Evolutionary conservation across 2,888 invertebrate genomes (phyloP).

Genomic region (Odontomyia ornata): DNA sequence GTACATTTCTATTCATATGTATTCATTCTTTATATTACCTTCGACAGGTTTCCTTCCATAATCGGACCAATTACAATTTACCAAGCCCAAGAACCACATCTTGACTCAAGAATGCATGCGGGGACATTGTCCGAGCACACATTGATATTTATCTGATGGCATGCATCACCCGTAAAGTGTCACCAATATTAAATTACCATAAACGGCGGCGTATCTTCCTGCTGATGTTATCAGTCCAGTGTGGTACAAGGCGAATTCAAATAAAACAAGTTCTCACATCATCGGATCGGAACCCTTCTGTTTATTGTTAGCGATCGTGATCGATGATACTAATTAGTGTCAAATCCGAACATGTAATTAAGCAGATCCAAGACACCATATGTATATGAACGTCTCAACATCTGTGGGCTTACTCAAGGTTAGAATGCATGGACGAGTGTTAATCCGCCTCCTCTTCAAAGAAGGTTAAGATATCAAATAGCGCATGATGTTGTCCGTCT

Average conservation of each 20-base stretch:
- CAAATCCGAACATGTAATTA: slow-evolving; percentile 30
- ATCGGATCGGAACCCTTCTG: slow-evolving; percentile 1
- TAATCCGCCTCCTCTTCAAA: neutral
- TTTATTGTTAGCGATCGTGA: neutral
- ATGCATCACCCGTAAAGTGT: slow-evolving; percentile 29
- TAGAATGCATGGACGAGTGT: neutral
- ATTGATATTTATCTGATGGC: slow-evolving; percentile 15
- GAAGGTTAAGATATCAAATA: slow-evolving; percentile 28
- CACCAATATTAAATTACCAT: slow-evolving; percentile 37
- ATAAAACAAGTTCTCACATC: slow-evolving; percentile 32
- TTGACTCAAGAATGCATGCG: neutral
- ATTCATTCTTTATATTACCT: neutral
- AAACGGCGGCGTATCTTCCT: neutral
- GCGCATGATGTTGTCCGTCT: neutral
- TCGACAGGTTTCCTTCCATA: slow-evolving; percentile 26
- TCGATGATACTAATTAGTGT: slow-evolving; percentile 36
- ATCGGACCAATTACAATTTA: slow-evolving; percentile 18
- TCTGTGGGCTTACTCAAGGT: no score
- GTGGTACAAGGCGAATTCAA: no score
- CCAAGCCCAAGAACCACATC: neutral
- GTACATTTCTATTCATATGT: neutral
- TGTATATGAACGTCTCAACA: no score
- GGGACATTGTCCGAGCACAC: slow-evolving; percentile 21
- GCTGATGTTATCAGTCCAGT: no score
- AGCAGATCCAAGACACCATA: slow-evolving; percentile 13